Percentiles rank a stretch among this genome's conserved stretches.
These are phyloP conservation scores for Turdus rufiventris DNA, from an alignment of 2,113 vertebrate species.

Conservation along the genomic window DNA sequence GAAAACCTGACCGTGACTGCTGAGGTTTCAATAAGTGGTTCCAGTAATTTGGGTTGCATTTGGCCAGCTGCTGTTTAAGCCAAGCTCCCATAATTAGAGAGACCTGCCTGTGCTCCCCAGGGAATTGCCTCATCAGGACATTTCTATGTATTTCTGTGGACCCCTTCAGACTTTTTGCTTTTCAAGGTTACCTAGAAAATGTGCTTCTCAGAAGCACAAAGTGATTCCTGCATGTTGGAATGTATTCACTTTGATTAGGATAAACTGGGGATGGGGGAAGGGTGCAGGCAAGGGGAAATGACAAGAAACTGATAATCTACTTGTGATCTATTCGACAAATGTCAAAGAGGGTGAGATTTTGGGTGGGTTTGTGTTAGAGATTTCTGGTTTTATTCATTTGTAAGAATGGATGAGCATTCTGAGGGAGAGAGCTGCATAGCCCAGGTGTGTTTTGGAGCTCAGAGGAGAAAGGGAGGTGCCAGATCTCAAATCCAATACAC, in stretches of 20 bases:
- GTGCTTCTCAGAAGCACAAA: not conserved
- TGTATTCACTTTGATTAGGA: not conserved
- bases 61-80: not conserved
- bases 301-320: not conserved
- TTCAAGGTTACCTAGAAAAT: not conserved
- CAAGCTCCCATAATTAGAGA: not conserved
- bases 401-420: not conserved
- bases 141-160: not conserved
- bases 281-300: not conserved
- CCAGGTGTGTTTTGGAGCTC: not conserved
- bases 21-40: not conserved
- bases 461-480: not conserved
- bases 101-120: not conserved
- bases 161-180: not conserved
- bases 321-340: not conserved
- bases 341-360: accelerated
- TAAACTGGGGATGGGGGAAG: not conserved
- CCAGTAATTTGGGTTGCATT: not conserved
- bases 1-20: not conserved
- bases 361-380: not conserved
- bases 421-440: not conserved
- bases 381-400: not conserved
- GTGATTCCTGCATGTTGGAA: not conserved
- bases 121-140: not conserved
- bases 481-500: not conserved